Conservation (phyloP, 2,888 invertebrate species). For the Steromphala cineraria region DNA sequence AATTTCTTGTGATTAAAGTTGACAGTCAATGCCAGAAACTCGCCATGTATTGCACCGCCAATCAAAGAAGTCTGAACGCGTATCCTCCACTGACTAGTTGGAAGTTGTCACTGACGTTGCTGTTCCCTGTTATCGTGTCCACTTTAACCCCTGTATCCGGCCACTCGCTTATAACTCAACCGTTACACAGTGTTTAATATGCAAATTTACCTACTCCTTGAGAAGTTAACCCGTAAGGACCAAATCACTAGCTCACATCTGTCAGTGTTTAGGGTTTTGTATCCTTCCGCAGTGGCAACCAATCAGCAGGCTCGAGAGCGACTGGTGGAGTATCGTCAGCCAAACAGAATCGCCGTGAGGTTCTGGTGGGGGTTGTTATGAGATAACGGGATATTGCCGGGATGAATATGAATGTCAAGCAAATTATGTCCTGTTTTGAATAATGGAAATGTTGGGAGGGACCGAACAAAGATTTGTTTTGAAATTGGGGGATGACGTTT, state of each 20-base stretch:
- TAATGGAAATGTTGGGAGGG: neutral
- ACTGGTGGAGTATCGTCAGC: too few species aligned
- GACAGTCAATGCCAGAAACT: too few species aligned
- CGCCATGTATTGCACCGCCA: too few species aligned
- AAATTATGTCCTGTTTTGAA: neutral
- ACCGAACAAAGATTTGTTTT: neutral
- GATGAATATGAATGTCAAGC: neutral
- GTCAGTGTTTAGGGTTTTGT: conserved; percentile 18
- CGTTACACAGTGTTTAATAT: conserved; percentile 7
- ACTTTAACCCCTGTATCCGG: neutral
- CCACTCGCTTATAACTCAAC: conserved; percentile 12
- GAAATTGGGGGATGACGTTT: neutral
- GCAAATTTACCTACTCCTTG: conserved; percentile 19
- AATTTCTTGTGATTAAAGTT: too few species aligned
- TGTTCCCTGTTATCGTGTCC: neutral
- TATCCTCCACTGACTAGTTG: neutral
- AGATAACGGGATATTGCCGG: neutral
- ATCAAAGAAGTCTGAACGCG: neutral
- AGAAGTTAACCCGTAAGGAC: conserved; percentile 2
- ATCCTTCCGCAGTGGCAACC: conserved; percentile 16
- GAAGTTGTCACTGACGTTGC: neutral
- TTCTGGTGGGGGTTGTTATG: neutral
- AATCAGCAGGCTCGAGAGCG: too few species aligned
- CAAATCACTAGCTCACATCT: conserved; percentile 19
- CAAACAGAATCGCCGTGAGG: too few species aligned